Base-by-base conservation (phyloP, 1,140 invertebrate species). In the Micrasema minimum region DNA sequence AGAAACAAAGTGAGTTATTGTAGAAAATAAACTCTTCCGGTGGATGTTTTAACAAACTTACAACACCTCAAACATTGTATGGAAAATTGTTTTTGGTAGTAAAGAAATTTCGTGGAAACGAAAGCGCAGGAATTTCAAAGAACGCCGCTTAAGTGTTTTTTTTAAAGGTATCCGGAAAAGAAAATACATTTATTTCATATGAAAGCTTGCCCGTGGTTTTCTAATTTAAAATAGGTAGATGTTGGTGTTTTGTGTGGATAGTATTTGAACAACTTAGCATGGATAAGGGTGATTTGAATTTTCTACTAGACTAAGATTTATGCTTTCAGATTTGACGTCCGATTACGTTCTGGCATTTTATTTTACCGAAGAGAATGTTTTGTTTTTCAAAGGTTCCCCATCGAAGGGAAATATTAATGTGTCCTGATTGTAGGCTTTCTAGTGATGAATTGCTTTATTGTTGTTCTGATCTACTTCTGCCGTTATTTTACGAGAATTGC, bases 391-490 rank as follows among this genome's bases (percentile, higher is more conserved):
- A 68, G 31, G 62, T 48, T 35, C 41, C 55, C 48, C n/a, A 46
- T 23, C 37, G 48, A 41, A 59, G 43, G 26, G 64, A 75, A 75
- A 69, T 75, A 75, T 67, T 75, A 75, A 75, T 75, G 69, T 69
- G 35, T 69, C 66, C 69, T 75, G 74, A 75, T 75, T 75, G 74
- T 70, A 70, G 74, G 50, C 26, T 70, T 75, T 70, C 43, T 37
- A n/a, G 31, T 75, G 74, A 75, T 75, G 67, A 69, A 75, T 75
- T 66, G 67, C 74, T 75, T 70, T 62, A 75, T 75, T 72, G 69
- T 66, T 59, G 50, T 72, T 75, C 72, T 68, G 62, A 62, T 69
- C 31, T 46, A 62, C 69, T 70, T 51, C 45, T 14, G 20, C 55
- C 14, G 18, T 23, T 37, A 53, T 64, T 69, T n/a, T 69, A 69